phyloP scores from a whole-genome alignment of 2,797 vertebrate genomes.

The Pachyuromys duprasi region DNA sequence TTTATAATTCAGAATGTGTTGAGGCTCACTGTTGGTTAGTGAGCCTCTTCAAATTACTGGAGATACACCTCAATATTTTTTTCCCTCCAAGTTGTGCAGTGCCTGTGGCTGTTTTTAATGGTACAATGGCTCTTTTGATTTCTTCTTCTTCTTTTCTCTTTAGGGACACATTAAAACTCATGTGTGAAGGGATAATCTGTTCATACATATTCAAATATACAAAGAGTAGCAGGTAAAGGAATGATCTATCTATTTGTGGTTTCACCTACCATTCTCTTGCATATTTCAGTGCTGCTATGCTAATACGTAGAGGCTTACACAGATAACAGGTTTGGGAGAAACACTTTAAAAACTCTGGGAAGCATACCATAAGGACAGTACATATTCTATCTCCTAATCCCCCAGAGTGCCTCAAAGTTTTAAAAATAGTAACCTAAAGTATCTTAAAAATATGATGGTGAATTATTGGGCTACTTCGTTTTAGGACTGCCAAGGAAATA shows the following conservation, averaged over 20 bases:
- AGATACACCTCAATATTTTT: conserved; percentile 32
- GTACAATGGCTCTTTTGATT: neutral
- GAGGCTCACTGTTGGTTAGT: neutral
- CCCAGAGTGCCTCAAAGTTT: conserved; percentile 32
- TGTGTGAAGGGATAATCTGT: neutral
- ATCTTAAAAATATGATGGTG: conserved; percentile 64
- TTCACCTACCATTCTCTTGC: neutral
- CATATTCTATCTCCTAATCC: neutral
- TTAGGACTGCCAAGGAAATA: conserved; percentile 68
- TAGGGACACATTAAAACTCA: neutral
- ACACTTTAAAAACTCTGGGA: neutral
- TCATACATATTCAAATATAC: conserved; percentile 36
- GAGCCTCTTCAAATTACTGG: conserved; percentile 53
- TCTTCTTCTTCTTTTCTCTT: neutral
- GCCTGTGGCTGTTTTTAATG: conserved; percentile 48
- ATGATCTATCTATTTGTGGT: neutral
- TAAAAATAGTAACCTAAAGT: conserved; percentile 38
- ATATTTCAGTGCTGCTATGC: neutral
- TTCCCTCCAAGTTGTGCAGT: neutral
- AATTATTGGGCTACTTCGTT: conserved; percentile 62
- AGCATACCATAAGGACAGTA: neutral
- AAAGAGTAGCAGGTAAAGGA: neutral
- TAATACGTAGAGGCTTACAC: neutral
- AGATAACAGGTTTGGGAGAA: neutral
- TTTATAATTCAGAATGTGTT: conserved; percentile 60